Percentiles rank a stretch among this genome's conserved stretches.
phyloP scores from a whole-genome alignment of 2,797 vertebrate species.

The Benthosema pterotum region DNA sequence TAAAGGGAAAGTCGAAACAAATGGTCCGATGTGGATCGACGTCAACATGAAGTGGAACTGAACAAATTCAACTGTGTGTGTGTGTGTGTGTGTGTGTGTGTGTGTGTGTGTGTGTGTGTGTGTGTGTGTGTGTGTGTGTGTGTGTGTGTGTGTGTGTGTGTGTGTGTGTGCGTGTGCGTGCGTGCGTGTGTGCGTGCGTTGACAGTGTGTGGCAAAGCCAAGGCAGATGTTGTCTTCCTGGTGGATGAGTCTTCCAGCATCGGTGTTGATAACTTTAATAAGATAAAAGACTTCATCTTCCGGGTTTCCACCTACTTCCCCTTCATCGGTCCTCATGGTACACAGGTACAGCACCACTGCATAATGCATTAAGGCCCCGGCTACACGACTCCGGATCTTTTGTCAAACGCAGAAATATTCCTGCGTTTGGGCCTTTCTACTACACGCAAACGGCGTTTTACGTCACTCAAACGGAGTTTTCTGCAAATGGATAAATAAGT shows the following conservation, averaged over 20 bases:
- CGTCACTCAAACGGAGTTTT: too few species aligned
- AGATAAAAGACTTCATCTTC: conserved; percentile 92
- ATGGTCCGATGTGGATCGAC: too few species aligned
- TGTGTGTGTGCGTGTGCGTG: conserved; percentile 13
- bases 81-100: too few species aligned
- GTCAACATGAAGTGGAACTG: too few species aligned
- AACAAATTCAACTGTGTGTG: too few species aligned
- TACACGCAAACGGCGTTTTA: too few species aligned
- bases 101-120: not conserved
- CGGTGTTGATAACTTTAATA: conserved; percentile 86
- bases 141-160: not conserved
- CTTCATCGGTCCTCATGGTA: conserved; percentile 81
- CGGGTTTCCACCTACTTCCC: conserved; percentile 88
- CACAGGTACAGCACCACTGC: conserved; percentile 75
- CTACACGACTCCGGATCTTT: too few species aligned
- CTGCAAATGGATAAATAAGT: too few species aligned
- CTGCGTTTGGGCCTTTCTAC: too few species aligned
- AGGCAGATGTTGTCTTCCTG: conserved; percentile 88
- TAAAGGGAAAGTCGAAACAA: too few species aligned
- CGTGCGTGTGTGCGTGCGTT: conserved; percentile 25
- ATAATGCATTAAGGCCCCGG: too few species aligned
- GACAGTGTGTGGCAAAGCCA: conserved; percentile 84
- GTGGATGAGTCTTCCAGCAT: conserved; percentile 95
- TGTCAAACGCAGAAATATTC: too few species aligned
- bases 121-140: not conserved